Conservation (phyloP, 2,888 invertebrate species). For the Cephonodes hylas region DNA sequence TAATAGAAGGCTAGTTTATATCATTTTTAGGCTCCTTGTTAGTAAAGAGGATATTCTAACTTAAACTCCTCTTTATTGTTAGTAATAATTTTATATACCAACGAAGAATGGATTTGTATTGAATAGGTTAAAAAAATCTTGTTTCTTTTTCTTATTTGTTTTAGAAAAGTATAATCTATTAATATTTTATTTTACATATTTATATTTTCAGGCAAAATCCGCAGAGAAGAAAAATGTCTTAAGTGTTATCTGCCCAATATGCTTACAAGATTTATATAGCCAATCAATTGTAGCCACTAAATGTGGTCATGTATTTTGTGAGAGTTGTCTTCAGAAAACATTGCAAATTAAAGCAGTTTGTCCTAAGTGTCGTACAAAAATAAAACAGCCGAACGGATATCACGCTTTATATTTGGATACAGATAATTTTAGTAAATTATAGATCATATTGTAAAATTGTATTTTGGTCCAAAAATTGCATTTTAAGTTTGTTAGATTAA, state of each 20-base stretch:
- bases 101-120: too few species aligned
- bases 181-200: background rate
- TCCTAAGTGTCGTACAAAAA: slow-evolving; percentile 40
- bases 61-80: too few species aligned
- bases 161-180: too few species aligned
- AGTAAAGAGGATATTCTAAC: too few species aligned
- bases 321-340: slow-evolving; percentile 40
- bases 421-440: slow-evolving; percentile 23
- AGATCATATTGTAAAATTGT: too few species aligned
- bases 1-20: too few species aligned
- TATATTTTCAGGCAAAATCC: slow-evolving; percentile 30
- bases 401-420: slow-evolving; percentile 36
- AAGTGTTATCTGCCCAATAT: slow-evolving; percentile 49
- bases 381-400: slow-evolving; percentile 30
- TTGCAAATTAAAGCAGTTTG: slow-evolving; percentile 32
- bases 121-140: too few species aligned
- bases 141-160: too few species aligned
- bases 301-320: slow-evolving; percentile 53
- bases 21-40: too few species aligned
- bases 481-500: too few species aligned
- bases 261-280: slow-evolving; percentile 39
- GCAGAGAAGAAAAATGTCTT: slow-evolving; percentile 27
- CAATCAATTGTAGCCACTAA: slow-evolving; percentile 41
- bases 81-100: too few species aligned
- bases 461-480: too few species aligned